Base-by-base conservation (phyloP, 1,140 invertebrate species). In the Helicoverpa armigera region DNA sequence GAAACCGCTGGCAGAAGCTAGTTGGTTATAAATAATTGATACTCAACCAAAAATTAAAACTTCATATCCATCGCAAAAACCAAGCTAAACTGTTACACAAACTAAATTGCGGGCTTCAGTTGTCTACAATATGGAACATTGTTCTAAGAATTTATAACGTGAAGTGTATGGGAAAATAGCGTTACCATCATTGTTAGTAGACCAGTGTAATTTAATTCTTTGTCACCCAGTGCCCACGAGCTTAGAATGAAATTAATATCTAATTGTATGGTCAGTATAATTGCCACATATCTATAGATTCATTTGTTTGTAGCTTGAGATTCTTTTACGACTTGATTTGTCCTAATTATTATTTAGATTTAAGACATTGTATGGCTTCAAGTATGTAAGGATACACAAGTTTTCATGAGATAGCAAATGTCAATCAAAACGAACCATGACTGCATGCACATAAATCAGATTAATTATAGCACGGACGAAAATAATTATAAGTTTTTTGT, bases 101-200 rank as follows among this genome's bases (percentile, higher is more conserved):
- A n/a, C 11, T 75, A 75, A 10, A 12, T 29, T 54, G 16, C 43
- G 16, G 11, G 54, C 53, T 14, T 58, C 43, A 58, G 72, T 60
- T 43, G 16, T 12, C 31, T 60, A 56, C 14, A 74, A 74, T 76
- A 63, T 50, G 16, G 73, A 67, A n/a, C 77, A 81, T 80, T 35
- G n/a, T 82, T 82, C 81, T 74, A n/a, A 79, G 81, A 79, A 83
- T 82, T 78, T 48, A 79, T 70, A 58, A 76, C 82, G 79, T 81
- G 82, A 58, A 81, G 81, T 65, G 79, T 82, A 86, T 86, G 83
- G 83, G 85, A 88, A 86, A 85, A 86, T 85, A 63, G 85, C 79
- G 69, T 70, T 54, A 54, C 23, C 69, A 81, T 83, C 82, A 83
- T 86, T 65, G 43, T 77, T 65, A 16, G 75, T 65, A 31, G 75